Percentiles rank a stretch among this genome's conserved stretches.
phyloP scores from a whole-genome alignment of 2,888 invertebrate species.

The Notodonta ziczac region DNA sequence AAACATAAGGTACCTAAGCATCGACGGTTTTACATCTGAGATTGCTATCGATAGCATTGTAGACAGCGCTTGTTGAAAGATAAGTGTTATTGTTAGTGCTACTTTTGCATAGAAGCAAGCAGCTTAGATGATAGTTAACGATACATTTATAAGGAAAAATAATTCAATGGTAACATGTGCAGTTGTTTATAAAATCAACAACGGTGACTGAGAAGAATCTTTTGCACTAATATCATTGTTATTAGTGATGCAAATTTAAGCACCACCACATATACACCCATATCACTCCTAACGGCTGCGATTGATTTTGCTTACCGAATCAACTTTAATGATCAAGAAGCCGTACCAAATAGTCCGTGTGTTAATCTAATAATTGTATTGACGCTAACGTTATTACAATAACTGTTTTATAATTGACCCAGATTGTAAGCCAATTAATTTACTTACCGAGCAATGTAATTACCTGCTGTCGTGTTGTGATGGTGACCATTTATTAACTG shows the following conservation, averaged over 20 bases:
- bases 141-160: no score
- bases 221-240: no score
- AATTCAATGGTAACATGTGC: no score
- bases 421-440: conserved; percentile 6
- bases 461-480: not conserved
- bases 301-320: conserved; percentile 17
- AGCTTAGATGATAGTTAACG: conserved; percentile 6
- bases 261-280: no score
- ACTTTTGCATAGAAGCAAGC: conserved; percentile 20
- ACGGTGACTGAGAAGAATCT: no score
- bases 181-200: no score
- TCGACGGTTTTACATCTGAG: conserved; percentile 26
- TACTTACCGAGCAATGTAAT: no score
- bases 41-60: conserved; percentile 28
- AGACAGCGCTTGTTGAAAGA: conserved; percentile 18
- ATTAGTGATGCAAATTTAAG: no score
- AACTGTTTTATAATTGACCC: conserved; percentile 11
- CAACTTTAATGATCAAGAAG: conserved; percentile 25
- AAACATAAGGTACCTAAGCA: conserved; percentile 27
- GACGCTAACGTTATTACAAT: conserved; percentile 29
- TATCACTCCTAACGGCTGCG: conserved; percentile 1
- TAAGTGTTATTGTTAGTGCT: conserved; percentile 15
- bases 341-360: conserved; percentile 23
- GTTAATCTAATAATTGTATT: conserved; percentile 33
- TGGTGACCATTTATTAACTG: not conserved